A percentile compares a stretch with the other conserved stretches of the same genome.
Conservation (phyloP, 53 echinoderm and acorn worm genomes). For the Holothuria scabra region DNA sequence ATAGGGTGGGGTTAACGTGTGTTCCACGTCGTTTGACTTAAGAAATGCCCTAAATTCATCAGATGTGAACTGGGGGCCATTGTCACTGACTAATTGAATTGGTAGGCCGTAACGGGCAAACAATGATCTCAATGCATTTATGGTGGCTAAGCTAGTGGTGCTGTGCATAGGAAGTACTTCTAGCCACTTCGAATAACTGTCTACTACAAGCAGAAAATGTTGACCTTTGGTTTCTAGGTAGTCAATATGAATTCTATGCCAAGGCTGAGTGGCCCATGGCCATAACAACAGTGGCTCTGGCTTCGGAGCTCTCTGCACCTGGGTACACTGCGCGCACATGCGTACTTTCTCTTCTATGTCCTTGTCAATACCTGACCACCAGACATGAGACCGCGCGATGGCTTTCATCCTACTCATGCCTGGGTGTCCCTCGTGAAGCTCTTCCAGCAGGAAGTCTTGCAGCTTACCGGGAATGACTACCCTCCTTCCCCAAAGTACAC, state of each 20-base stretch:
- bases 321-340: background rate
- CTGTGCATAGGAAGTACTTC: background rate
- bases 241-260: slow-evolving; percentile 1
- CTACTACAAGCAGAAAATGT: slow-evolving; percentile 2
- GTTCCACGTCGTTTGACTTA: slow-evolving; percentile 20
- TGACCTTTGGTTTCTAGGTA: background rate
- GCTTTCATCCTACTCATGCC: background rate
- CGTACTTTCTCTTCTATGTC: slow-evolving; percentile 20
- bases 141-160: slow-evolving; percentile 25
- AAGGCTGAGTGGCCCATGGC: slow-evolving; percentile 8
- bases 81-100: background rate
- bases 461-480: background rate
- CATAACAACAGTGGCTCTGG: slow-evolving; percentile 13
- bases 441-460: background rate
- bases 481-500: background rate
- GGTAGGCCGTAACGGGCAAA: slow-evolving; percentile 30
- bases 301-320: background rate
- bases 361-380: slow-evolving; percentile 20
- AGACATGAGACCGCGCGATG: background rate
- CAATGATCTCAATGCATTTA: slow-evolving; percentile 13
- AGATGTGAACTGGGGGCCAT: slow-evolving; percentile 37
- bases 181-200: background rate
- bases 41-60: slow-evolving; percentile 20
- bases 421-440: background rate
- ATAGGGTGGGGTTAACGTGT: slow-evolving; percentile 14